A percentile compares a stretch with the other conserved stretches of the same genome.
Evolutionary conservation across 2,797 vertebrate species (phyloP).

Genomic region (Acridotheres tristis): DNA sequence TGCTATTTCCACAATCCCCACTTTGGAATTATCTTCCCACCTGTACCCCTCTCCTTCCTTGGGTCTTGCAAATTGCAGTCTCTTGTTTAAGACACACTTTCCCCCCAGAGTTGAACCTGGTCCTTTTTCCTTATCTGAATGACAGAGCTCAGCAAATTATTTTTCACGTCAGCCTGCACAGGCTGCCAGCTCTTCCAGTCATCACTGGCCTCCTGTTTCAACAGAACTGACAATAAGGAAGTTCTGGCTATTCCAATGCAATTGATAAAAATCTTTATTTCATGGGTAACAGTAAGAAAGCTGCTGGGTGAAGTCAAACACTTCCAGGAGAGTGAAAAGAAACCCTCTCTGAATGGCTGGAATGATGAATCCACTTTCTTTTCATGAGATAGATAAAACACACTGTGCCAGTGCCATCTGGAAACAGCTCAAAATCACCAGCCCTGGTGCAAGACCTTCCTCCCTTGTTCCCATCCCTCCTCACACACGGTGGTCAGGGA

Average conservation of each 20-base stretch:
- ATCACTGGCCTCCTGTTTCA: constrained; percentile 6
- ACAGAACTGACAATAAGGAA: background rate
- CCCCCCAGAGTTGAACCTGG: background rate
- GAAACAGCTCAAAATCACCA: constrained; percentile 62
- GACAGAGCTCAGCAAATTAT: background rate
- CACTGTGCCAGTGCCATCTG: constrained; percentile 65
- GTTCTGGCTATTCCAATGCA: background rate
- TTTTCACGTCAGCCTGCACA: background rate
- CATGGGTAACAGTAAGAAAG: background rate
- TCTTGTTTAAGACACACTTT: background rate
- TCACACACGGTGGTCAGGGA: accelerated
- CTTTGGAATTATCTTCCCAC: background rate
- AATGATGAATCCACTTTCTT: constrained; percentile 74
- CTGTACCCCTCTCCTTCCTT: accelerated
- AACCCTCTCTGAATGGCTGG: constrained; percentile 72
- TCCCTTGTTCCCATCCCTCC: background rate
- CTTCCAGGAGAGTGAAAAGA: constrained; percentile 77
- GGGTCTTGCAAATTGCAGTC: background rate
- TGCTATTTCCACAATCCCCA: background rate
- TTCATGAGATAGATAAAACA: constrained; percentile 59
- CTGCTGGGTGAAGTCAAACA: constrained; percentile 65
- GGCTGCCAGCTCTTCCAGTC: constrained; percentile 4
- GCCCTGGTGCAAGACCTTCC: constrained; percentile 47
- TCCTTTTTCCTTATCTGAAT: background rate
- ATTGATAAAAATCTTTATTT: constrained; percentile 36